Base-by-base conservation (phyloP, 2,113 vertebrate species). In the Physeter macrocephalus region DNA sequence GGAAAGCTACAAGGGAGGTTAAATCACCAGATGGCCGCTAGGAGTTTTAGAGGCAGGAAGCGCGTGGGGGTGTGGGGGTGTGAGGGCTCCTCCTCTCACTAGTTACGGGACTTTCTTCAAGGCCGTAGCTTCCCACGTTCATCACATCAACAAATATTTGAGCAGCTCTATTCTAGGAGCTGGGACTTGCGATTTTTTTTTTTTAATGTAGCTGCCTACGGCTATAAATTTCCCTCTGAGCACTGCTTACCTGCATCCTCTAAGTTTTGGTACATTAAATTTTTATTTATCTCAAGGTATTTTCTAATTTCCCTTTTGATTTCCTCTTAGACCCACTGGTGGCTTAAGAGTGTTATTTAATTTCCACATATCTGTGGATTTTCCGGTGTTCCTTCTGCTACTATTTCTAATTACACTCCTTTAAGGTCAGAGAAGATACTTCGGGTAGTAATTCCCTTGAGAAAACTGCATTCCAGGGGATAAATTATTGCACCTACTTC, bases 1-100 rank as follows among this genome's bases (percentile, higher is more conserved):
- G 57, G 17, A 43, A 92, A 69, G 41, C 31, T 46, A 20, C 23
- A 20, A 27, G 27, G 34, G 13, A n/a, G n/a, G 67, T 71, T 67
- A 39, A 36, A 39, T 14, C 17, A 61, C 14, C 52, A 82, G 49
- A n/a, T 1, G 23, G 27, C 18, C 23, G 0, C 41, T 75, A 17
- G 27, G 18, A 52, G 13, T 15, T 15, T 5, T 7, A 17, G 8
- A 39, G 29, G 39, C 69, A 82, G 59, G 7, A 12, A 36, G 6
- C 6, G 20, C 0, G 1, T n/a, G 43, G 69, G 59, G 2, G 1
- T 27, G 1, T 27, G 13, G 46, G 7, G 46, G 46, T n/a, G n/a
- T n/a, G 20, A 20, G 21, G 29, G 7, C 27, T 34, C 21, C 29
- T 77, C 8, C 11, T 74, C n/a, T n/a, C 72, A 20, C 6, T 8